phyloP scores from a whole-genome alignment of 2,113 vertebrate species.

The Pachypanchax playfairii region DNA sequence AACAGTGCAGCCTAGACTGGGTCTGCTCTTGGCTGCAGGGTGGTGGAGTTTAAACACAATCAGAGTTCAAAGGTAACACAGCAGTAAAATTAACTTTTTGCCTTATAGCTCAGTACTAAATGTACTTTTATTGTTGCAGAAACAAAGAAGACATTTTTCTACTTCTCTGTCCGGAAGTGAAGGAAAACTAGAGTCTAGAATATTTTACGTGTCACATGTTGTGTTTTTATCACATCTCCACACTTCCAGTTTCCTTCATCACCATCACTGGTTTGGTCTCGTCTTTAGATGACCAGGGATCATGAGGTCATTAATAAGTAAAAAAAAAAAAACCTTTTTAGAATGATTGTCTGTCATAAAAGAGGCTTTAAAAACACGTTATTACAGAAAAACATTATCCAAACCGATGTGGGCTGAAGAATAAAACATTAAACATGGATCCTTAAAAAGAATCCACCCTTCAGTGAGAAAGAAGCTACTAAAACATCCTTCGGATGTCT shows the following conservation, averaged over 20 bases:
- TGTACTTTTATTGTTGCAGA: too few species aligned
- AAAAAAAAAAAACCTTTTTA: too few species aligned
- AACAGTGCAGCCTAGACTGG: slow-evolving; percentile 37
- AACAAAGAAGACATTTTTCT: neutral
- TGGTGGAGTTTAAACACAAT: slow-evolving; percentile 5
- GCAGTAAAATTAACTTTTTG: neutral
- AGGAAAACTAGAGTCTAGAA: neutral
- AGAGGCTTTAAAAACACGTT: too few species aligned
- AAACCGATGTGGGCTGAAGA: too few species aligned
- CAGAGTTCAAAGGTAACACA: slow-evolving; percentile 12
- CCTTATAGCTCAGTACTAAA: neutral
- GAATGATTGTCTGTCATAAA: too few species aligned
- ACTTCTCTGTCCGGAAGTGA: neutral
- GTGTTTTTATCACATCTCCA: neutral
- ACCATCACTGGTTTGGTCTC: neutral
- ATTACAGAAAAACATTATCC: too few species aligned
- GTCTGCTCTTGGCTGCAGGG: slow-evolving; percentile 23
- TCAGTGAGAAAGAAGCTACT: slow-evolving; percentile 50
- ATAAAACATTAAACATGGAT: neutral
- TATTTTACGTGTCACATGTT: neutral
- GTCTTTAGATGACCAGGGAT: neutral
- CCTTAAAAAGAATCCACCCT: slow-evolving; percentile 3
- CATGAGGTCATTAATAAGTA: too few species aligned
- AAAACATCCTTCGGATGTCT: slow-evolving; percentile 39
- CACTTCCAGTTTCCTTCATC: neutral